Evolutionary conservation across 2,888 invertebrate genomes (phyloP).

Genomic region (Kuschelorhynchus macadamiae): DNA sequence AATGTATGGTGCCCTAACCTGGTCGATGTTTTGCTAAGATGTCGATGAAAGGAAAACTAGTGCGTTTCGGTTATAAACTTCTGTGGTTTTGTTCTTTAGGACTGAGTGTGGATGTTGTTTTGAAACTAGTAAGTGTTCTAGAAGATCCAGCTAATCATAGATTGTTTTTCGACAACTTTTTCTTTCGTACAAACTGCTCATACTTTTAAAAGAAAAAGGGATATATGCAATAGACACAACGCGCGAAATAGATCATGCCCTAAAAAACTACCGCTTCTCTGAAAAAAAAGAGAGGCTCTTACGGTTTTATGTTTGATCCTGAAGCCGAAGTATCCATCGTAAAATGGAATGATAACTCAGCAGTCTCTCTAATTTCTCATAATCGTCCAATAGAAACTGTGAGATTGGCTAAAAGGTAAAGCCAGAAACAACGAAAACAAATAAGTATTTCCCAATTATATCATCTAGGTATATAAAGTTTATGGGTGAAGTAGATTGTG

Average conservation of each 20-base stretch:
- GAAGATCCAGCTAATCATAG: conserved; percentile 6
- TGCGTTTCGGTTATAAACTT: conserved; percentile 34
- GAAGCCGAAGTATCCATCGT: conserved; percentile 16
- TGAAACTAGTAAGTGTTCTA: conserved; percentile 19
- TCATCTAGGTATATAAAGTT: too few relatives aligned
- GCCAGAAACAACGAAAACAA: conserved; percentile 10
- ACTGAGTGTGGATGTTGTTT: conserved; percentile 19
- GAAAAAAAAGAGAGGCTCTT: conserved; percentile 30
- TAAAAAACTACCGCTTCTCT: background rate
- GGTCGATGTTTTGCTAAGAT: conserved; percentile 30
- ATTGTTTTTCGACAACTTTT: conserved; percentile 35
- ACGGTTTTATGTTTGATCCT: conserved; percentile 24
- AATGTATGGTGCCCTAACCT: conserved; percentile 38
- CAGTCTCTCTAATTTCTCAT: conserved; percentile 38
- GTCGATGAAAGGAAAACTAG: conserved; percentile 10
- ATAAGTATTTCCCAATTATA: conserved; percentile 13
- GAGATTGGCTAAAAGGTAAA: conserved; percentile 13
- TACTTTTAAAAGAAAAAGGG: conserved; percentile 21
- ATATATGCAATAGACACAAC: conserved; percentile 41
- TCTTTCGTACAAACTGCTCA: conserved; percentile 34
- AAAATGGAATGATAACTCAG: conserved; percentile 38
- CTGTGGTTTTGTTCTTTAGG: conserved; percentile 43
- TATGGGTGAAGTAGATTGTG: too few relatives aligned
- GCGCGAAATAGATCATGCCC: conserved; percentile 21
- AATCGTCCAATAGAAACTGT: conserved; percentile 8